Conservation (phyloP, 2,113 vertebrate genomes). For the Sorex araneus region DNA sequence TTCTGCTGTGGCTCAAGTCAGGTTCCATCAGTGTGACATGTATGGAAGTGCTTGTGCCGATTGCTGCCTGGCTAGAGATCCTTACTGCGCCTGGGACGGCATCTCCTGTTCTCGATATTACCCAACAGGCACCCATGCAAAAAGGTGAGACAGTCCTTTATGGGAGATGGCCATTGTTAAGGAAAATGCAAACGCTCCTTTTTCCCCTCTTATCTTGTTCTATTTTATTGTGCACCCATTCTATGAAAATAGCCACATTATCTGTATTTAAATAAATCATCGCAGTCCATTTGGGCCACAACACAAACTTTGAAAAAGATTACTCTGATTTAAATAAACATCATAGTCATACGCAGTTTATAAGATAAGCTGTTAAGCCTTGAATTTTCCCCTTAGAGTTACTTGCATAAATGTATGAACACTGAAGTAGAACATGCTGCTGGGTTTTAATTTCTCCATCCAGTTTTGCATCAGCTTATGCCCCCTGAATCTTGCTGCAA, state of each 20-base stretch:
- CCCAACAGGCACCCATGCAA: constrained; percentile 92
- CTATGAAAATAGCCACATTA: not conserved
- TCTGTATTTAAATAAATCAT: constrained; percentile 13
- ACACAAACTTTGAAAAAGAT: not conserved
- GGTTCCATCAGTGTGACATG: constrained; percentile 96
- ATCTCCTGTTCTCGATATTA: constrained; percentile 96
- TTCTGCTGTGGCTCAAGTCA: constrained; percentile 93
- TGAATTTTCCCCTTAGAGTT: not conserved
- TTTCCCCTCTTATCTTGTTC: not conserved
- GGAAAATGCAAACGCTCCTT: not conserved
- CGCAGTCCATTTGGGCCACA: not conserved
- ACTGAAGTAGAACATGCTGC: not conserved
- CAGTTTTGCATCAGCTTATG: not conserved
- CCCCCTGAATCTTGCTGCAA: constrained; percentile 61
- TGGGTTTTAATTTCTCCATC: not conserved
- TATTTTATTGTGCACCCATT: not conserved
- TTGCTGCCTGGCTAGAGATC: constrained; percentile 97
- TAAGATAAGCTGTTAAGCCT: not conserved
- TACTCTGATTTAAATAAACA: not conserved
- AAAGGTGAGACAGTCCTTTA: constrained; percentile 90
- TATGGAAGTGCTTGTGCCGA: constrained; percentile 97
- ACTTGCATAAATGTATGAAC: not conserved
- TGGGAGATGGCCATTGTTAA: not conserved
- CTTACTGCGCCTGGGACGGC: constrained; percentile 99
- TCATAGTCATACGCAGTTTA: not conserved